Conservation (phyloP, 2,797 vertebrate genomes). For the Platyrinchus mystaceus region DNA sequence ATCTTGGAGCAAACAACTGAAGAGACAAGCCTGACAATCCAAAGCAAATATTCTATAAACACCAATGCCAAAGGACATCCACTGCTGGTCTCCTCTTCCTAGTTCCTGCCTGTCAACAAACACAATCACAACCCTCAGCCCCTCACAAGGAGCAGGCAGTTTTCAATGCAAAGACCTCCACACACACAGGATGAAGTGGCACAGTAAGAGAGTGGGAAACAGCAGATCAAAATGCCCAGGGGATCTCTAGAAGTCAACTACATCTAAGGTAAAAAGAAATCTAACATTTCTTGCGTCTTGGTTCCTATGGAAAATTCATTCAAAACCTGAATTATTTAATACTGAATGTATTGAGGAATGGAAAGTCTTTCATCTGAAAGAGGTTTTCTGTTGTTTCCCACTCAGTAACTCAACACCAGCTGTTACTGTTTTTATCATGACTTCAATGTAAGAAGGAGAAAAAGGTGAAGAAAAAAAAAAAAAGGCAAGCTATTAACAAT, state of each 20-base stretch:
- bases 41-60: background rate
- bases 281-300: background rate
- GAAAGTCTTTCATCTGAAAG: background rate
- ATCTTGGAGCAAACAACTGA: background rate
- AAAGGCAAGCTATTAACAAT: background rate
- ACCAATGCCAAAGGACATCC: fast-evolving
- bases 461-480: background rate
- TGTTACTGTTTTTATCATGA: background rate
- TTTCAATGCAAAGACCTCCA: background rate
- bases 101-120: background rate
- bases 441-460: background rate
- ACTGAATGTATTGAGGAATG: background rate
- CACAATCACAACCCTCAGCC: background rate
- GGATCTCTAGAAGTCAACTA: background rate
- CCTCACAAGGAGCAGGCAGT: background rate
- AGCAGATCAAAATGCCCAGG: background rate
- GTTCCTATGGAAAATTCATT: background rate
- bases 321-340: background rate
- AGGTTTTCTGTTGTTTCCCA: background rate
- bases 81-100: background rate
- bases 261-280: background rate
- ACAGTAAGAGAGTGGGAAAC: background rate
- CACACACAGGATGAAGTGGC: background rate
- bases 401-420: background rate
- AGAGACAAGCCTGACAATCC: background rate